A percentile compares a stretch with the other conserved stretches of the same genome.
phyloP scores from a whole-genome alignment of 2,888 invertebrate species.

The Halictus quadricinctus region DNA sequence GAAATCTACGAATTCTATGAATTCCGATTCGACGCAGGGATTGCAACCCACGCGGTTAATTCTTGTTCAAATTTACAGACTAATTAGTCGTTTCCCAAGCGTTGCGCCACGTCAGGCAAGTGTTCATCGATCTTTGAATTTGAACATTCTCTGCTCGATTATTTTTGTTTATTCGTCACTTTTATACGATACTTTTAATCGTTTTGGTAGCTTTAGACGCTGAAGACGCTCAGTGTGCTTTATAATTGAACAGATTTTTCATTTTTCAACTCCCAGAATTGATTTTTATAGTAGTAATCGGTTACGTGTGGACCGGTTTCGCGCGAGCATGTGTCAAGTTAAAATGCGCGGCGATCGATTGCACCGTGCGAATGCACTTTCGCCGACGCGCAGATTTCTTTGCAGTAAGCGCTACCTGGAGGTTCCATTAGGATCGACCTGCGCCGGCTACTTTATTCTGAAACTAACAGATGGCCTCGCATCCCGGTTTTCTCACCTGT shows the following conservation, averaged over 20 bases:
- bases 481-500: constrained; percentile 54
- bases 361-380: constrained; percentile 31
- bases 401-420: constrained; percentile 35
- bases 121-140: background rate
- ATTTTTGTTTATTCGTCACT: background rate
- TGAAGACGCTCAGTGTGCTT: too few species aligned
- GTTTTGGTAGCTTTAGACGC: too few species aligned
- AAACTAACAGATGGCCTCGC: constrained; percentile 63
- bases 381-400: constrained; percentile 35
- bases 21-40: constrained; percentile 32
- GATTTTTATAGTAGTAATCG: constrained; percentile 9
- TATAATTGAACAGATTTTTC: background rate
- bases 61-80: background rate
- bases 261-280: background rate
- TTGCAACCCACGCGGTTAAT: constrained; percentile 17
- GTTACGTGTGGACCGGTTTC: constrained; percentile 50
- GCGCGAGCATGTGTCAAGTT: constrained; percentile 38
- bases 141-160: background rate
- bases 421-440: constrained; percentile 46
- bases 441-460: constrained; percentile 52
- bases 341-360: constrained; percentile 35
- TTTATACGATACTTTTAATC: background rate
- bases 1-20: constrained; percentile 23
- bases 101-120: too few species aligned
- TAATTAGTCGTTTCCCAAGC: constrained; percentile 6